phyloP scores from a whole-genome alignment of 2,797 vertebrate species.

The Pseudochromis fuscus region DNA sequence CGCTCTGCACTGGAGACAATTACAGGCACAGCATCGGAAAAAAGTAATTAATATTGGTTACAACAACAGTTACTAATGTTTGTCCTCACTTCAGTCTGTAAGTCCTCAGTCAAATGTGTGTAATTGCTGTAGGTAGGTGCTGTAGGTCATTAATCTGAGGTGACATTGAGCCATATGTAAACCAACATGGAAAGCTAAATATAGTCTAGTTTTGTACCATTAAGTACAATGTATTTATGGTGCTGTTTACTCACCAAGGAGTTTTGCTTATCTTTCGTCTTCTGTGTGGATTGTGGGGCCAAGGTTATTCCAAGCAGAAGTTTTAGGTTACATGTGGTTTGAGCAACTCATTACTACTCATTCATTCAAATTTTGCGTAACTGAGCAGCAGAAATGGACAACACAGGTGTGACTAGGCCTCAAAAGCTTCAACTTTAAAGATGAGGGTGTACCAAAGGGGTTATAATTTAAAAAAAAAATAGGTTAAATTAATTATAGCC shows the following conservation, averaged over 20 bases:
- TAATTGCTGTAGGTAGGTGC: conserved; percentile 14
- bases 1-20: conserved; percentile 24
- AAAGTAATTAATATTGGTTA: conserved; percentile 6
- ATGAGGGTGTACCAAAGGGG: neutral
- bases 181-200: conserved; percentile 71
- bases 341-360: conserved; percentile 38
- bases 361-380: conserved; percentile 34
- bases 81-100: neutral
- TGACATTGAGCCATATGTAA: conserved; percentile 76
- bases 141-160: conserved; percentile 68
- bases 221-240: conserved; percentile 61
- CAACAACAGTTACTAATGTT: neutral
- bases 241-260: conserved; percentile 60
- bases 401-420: conserved; percentile 3
- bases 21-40: conserved; percentile 20
- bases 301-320: conserved; percentile 58
- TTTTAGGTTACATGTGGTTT: conserved; percentile 46
- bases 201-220: conserved; percentile 58
- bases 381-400: neutral
- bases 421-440: conserved; percentile 4
- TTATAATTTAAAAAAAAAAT: neutral
- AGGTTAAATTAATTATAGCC: conserved; percentile 14
- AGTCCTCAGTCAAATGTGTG: neutral
- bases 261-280: conserved; percentile 57
- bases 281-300: conserved; percentile 38